Evolutionary conservation across 92 coral and sea anemone species (phyloP), one percentile per base, ranked within the genome.

Genomic region (Umimayanthus chanpuru): DNA sequence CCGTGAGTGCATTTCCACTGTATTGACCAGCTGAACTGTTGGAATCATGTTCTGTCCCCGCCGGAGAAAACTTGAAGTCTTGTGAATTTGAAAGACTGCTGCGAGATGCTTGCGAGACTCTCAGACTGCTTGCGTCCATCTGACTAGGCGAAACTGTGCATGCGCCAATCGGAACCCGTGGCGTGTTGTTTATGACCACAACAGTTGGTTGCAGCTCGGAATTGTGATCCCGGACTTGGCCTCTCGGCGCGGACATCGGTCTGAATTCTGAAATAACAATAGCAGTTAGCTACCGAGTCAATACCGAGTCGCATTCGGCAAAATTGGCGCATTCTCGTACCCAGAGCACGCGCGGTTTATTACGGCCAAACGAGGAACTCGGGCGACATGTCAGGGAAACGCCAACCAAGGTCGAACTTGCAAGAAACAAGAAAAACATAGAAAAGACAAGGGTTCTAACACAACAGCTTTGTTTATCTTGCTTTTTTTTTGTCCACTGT

Each of bases 131-230:
- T 44, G 25, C 36, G 72, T 32, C 72, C 53, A 36, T 3, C 25
- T 80, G 72, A 30, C 26, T 20, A 0, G 11, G 85, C 14, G n/a
- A 72, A 72, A 10, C 40, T 11, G 15, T 9, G 25, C 20, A 40
- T 29, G n/a, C 18, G 20, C 39, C 77, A 21, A 20, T 23, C 40
- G 25, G 53, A 12, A 65, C 30, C 32, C 36, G 85, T 12, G 85
- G 18, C 7, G 73, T 20, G 73, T 81, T 81, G 32, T 81, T 56
- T 20, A 32, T 61, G 21, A 58, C 85, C 28, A 81, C 85, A 14
- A 56, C 85, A 30, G 73, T 81, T 23, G 50, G 73, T 16, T 55
- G 85, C 85, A 81, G 38, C 12, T 58, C 49, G 32, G 85, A 56
- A 1, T 14, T 32, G n/a, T 30, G 18, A 61, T 81, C 85, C 29